phyloP scores from a whole-genome alignment of 2,113 vertebrate species.

The Tetrax tetrax region DNA sequence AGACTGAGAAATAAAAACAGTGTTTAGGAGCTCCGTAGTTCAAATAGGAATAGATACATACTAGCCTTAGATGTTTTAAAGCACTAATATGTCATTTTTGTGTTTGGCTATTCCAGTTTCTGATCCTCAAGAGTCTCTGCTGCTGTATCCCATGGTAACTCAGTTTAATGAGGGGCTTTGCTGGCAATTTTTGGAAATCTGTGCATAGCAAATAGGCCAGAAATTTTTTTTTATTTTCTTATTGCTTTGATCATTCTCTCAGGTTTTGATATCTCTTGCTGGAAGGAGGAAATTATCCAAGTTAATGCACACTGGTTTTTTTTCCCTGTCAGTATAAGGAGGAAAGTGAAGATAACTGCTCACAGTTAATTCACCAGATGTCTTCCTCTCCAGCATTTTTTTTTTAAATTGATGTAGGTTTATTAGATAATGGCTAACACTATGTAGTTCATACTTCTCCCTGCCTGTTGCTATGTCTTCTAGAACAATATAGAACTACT shows the following conservation, averaged over 20 bases:
- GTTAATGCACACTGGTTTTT: neutral
- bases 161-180: neutral
- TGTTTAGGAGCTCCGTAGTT: neutral
- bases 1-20: neutral
- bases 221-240: neutral
- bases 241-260: neutral
- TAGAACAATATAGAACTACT: neutral
- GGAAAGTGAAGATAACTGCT: neutral
- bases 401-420: neutral
- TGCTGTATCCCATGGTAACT: neutral
- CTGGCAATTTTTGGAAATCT: neutral
- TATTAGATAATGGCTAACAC: neutral
- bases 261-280: neutral
- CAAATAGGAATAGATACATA: neutral
- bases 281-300: neutral
- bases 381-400: neutral
- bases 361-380: neutral
- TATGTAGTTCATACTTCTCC: neutral
- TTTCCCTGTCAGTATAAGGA: neutral
- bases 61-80: neutral
- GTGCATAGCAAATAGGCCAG: neutral
- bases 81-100: neutral
- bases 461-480: neutral
- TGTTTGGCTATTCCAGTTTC: neutral
- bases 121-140: neutral